These are phyloP conservation scores for Xerus inauris DNA, from an alignment of 2,113 vertebrate species.

Conservation along the genomic window DNA sequence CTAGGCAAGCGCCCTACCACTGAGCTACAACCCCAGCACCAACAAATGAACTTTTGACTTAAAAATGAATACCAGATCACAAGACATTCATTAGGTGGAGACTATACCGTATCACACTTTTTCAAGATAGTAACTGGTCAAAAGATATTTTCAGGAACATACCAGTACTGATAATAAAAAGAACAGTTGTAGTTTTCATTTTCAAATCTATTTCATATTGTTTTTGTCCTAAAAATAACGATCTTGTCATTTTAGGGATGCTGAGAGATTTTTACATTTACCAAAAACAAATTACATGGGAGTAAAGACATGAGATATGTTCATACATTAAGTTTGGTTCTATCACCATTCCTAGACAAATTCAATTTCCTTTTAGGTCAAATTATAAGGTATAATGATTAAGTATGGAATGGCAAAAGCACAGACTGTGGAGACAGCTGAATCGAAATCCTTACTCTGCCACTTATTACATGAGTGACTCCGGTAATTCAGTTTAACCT, in stretches of 20 bases:
- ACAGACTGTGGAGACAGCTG: neutral
- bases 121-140: constrained; percentile 2
- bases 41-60: neutral
- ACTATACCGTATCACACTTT: neutral
- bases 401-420: neutral
- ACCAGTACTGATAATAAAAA: neutral
- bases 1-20: no score
- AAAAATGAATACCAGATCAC: neutral
- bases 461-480: neutral
- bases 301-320: neutral
- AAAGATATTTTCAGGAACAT: constrained; percentile 23
- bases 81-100: neutral
- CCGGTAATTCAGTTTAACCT: neutral
- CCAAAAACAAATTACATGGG: neutral
- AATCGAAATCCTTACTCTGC: neutral
- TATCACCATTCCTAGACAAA: neutral
- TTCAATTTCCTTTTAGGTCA: neutral
- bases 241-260: constrained; percentile 12
- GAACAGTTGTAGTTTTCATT: neutral
- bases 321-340: neutral
- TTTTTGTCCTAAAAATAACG: neutral
- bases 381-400: neutral
- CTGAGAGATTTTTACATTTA: neutral
- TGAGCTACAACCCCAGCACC: no score
- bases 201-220: neutral